These are phyloP conservation scores for Fabriciana adippe DNA, from an alignment of 2,888 invertebrate genomes.

Conservation along the genomic window DNA sequence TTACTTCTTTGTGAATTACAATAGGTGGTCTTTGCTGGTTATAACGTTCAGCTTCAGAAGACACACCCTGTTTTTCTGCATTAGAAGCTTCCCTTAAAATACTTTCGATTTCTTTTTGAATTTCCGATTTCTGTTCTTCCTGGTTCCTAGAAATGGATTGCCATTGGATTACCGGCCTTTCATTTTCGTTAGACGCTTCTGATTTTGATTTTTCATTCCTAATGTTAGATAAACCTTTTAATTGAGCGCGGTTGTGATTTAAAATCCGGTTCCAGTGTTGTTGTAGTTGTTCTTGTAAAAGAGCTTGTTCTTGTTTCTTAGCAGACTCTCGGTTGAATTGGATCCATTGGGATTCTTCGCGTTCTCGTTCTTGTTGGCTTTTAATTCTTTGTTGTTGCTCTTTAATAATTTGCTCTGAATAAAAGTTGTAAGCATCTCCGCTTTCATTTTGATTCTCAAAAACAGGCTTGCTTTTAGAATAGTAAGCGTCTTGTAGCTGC, in stretches of 20 bases:
- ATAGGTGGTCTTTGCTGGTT: slow-evolving; percentile 48
- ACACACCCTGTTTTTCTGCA: neutral
- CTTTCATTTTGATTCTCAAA: slow-evolving; percentile 16
- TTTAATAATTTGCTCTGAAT: slow-evolving; percentile 10
- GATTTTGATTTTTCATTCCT: neutral
- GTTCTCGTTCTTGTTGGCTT: slow-evolving; percentile 22
- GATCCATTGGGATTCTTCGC: slow-evolving; percentile 37
- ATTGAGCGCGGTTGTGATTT: slow-evolving; percentile 10
- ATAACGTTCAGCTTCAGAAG: slow-evolving; percentile 49
- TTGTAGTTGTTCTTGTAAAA: slow-evolving; percentile 37
- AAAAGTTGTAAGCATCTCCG: slow-evolving; percentile 11
- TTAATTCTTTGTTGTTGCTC: slow-evolving; percentile 17
- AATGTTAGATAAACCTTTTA: slow-evolving; percentile 2
- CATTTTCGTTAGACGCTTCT: neutral
- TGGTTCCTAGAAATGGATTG: neutral
- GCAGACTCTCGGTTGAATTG: slow-evolving; percentile 40
- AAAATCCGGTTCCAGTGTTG: slow-evolving; percentile 27
- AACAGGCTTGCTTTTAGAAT: slow-evolving; percentile 2
- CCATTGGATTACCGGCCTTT: neutral
- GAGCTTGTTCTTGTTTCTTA: slow-evolving; percentile 34
- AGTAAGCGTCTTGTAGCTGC: neutral
- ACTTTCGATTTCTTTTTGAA: slow-evolving; percentile 17
- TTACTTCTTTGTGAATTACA: slow-evolving; percentile 50
- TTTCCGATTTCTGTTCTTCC: slow-evolving; percentile 13
- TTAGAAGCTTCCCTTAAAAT: slow-evolving; percentile 6